These are phyloP conservation scores for Enteromius argenteus DNA, from an alignment of 2,797 vertebrate genomes.

Conservation along the genomic window DNA sequence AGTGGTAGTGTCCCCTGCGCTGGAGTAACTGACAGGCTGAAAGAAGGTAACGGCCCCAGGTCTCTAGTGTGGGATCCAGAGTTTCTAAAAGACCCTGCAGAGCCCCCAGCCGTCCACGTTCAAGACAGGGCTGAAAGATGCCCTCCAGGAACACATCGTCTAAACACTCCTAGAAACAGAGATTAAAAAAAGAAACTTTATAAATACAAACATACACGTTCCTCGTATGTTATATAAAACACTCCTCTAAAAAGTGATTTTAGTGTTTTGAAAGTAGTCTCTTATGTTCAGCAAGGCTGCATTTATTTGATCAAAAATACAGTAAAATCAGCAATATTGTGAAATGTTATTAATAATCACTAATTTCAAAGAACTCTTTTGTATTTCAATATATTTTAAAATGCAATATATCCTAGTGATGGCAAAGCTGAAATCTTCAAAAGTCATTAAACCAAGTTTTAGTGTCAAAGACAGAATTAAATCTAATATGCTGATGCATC, in stretches of 20 bases:
- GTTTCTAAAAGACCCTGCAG: conserved; percentile 90
- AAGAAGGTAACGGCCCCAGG: conserved; percentile 91
- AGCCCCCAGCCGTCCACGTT: conserved; percentile 84
- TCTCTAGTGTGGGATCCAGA: conserved; percentile 87
- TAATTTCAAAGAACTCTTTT: neutral
- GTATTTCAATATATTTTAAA: neutral
- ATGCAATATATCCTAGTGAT: neutral
- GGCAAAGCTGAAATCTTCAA: neutral
- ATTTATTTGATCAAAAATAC: neutral
- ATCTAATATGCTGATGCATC: neutral
- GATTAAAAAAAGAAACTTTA: neutral
- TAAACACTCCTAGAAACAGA: conserved; percentile 84
- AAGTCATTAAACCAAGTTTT: neutral
- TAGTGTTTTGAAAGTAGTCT: neutral
- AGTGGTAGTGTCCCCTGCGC: conserved; percentile 87
- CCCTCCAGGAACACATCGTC: conserved; percentile 95
- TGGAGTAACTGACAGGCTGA: conserved; percentile 94
- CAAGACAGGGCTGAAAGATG: conserved; percentile 88
- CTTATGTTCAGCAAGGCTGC: neutral
- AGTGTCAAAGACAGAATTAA: no score
- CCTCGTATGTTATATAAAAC: neutral
- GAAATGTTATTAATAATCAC: neutral
- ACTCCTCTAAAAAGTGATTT: neutral
- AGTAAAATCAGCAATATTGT: neutral
- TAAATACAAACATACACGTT: neutral